Conservation (phyloP, 2,797 vertebrate species). For the Decapterus maruadsi region DNA sequence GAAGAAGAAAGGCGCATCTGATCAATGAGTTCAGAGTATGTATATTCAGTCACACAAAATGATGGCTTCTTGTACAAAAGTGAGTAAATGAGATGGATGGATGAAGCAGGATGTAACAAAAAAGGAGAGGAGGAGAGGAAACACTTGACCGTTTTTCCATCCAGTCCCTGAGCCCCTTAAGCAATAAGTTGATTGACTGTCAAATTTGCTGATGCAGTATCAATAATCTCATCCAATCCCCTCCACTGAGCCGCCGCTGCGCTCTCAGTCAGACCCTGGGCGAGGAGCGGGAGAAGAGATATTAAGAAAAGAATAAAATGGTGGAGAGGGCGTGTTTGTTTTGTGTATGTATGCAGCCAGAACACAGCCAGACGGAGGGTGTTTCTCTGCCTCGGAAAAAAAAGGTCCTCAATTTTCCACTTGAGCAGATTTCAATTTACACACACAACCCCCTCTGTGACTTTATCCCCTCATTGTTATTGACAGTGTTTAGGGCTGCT, state of each 20-base stretch:
- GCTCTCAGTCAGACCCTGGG: conserved; percentile 46
- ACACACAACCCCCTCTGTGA: conserved; percentile 59
- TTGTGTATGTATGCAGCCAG: conserved; percentile 49
- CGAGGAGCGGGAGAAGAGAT: conserved; percentile 8
- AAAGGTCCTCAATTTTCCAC: conserved; percentile 80
- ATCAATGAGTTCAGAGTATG: conserved; percentile 17
- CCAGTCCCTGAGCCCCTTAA: conserved; percentile 63
- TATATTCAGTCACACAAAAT: conserved; percentile 33
- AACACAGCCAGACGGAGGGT: conserved; percentile 56
- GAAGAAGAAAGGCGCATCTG: neutral
- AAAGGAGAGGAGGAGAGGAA: conserved; percentile 43
- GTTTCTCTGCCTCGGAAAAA: conserved; percentile 62
- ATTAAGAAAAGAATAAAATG: conserved; percentile 46
- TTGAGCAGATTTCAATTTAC: conserved; percentile 79
- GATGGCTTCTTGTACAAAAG: conserved; percentile 8
- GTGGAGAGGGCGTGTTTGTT: conserved; percentile 64
- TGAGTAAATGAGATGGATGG: conserved; percentile 27
- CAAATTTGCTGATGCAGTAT: conserved; percentile 80
- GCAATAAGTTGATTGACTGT: conserved; percentile 81
- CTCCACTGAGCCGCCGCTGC: conserved; percentile 48
- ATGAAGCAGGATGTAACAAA: conserved; percentile 33
- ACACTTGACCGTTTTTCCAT: conserved; percentile 64
- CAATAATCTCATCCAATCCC: conserved; percentile 74
- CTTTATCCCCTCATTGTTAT: conserved; percentile 69
- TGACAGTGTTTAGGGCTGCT: conserved; percentile 71